A percentile compares a stretch with the other conserved stretches of the same genome.
These are phyloP conservation scores for Yponomeuta sedellus DNA, from an alignment of 2,888 invertebrate genomes.

Conservation along the genomic window DNA sequence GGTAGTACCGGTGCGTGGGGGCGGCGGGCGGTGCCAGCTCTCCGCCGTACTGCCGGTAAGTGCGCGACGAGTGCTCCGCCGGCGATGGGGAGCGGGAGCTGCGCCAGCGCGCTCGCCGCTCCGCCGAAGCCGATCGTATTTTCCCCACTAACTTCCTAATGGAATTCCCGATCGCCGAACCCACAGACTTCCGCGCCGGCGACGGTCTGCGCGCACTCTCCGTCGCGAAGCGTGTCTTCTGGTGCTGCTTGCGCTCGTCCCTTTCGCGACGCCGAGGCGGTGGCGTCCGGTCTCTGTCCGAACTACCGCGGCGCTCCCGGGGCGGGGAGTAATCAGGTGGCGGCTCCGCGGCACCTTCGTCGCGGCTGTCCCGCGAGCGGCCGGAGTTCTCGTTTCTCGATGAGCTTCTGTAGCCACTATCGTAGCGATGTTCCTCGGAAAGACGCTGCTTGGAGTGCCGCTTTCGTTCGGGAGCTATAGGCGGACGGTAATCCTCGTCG, in stretches of 20 bases:
- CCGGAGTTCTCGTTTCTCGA: slow-evolving; percentile 73
- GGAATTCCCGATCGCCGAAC: slow-evolving; percentile 84
- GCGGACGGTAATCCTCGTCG: slow-evolving; percentile 71
- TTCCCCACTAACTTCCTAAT: slow-evolving; percentile 89
- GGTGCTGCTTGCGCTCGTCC: slow-evolving; percentile 78
- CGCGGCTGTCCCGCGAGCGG: slow-evolving; percentile 63
- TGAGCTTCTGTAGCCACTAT: slow-evolving; percentile 76
- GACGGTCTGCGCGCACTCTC: slow-evolving; percentile 59
- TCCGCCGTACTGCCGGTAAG: slow-evolving; percentile 69
- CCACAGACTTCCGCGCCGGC: slow-evolving; percentile 70
- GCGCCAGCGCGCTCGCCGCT: slow-evolving; percentile 79
- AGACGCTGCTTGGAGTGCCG: slow-evolving; percentile 75
- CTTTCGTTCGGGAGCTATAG: slow-evolving; percentile 81
- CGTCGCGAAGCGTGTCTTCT: slow-evolving; percentile 81
- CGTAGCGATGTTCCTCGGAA: slow-evolving; percentile 71
- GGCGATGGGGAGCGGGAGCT: slow-evolving; percentile 79
- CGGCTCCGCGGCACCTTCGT: slow-evolving; percentile 77
- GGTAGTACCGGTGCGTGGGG: slow-evolving; percentile 86
- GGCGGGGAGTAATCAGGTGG: slow-evolving; percentile 85
- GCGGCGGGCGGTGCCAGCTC: slow-evolving; percentile 62
- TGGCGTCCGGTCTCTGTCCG: slow-evolving; percentile 60
- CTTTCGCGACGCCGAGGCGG: slow-evolving; percentile 66
- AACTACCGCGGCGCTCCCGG: slow-evolving; percentile 61
- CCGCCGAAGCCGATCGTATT: slow-evolving; percentile 83
- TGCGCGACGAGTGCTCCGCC: slow-evolving; percentile 70